These are phyloP conservation scores for Leptobrachium leishanense DNA, from an alignment of 2,113 vertebrate genomes.

Conservation along the genomic window DNA sequence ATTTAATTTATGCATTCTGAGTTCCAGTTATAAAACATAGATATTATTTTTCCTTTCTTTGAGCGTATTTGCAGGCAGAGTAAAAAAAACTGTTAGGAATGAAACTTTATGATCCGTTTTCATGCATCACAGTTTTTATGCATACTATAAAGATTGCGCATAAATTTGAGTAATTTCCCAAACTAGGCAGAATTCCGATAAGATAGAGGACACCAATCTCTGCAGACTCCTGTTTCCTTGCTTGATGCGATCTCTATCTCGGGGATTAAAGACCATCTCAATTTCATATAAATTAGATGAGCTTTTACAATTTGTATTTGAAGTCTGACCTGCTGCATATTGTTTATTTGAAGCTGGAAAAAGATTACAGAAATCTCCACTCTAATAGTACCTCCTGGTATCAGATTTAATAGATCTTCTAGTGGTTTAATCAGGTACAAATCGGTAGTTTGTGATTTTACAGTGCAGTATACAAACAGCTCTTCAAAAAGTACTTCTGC, in stretches of 20 bases:
- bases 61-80: background rate
- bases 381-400: conserved; percentile 19
- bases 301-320: conserved; percentile 39
- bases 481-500: background rate
- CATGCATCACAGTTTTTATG: background rate
- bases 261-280: background rate
- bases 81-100: background rate
- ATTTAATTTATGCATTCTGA: too few species aligned
- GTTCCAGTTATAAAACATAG: too few species aligned
- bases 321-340: conserved; percentile 16
- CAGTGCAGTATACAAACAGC: conserved; percentile 5
- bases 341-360: conserved; percentile 18
- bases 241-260: background rate
- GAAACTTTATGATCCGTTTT: background rate
- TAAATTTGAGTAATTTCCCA: background rate
- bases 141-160: background rate
- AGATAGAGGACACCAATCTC: background rate
- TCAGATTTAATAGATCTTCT: conserved; percentile 9
- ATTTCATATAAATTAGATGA: background rate
- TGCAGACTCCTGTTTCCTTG: conserved; percentile 7
- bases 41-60: too few species aligned
- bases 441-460: background rate
- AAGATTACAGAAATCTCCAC: conserved; percentile 3
- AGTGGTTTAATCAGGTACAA: background rate
- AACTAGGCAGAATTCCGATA: conserved; percentile 11